These are phyloP conservation scores for Myotis myotis DNA, from an alignment of 2,797 vertebrate genomes.

Conservation along the genomic window DNA sequence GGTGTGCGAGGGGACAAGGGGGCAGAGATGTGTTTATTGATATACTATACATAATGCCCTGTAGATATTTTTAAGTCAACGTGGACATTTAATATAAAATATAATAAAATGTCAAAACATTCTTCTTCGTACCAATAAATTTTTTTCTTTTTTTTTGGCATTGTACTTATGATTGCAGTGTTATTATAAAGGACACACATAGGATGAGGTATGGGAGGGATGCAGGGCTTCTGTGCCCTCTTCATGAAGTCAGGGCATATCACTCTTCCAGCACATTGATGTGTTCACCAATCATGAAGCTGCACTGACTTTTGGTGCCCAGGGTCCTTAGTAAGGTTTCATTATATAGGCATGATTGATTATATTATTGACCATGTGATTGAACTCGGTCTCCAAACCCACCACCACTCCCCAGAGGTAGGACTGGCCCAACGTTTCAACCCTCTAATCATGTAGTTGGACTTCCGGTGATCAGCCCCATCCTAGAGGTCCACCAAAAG, in stretches of 20 bases:
- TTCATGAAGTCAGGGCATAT: background rate
- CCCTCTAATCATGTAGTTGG: background rate
- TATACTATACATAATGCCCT: background rate
- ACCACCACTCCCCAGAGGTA: background rate
- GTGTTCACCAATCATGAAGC: background rate
- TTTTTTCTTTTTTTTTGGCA: background rate
- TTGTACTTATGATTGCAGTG: background rate
- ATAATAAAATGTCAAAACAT: background rate
- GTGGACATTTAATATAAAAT: background rate
- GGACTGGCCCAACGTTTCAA: background rate
- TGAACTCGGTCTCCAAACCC: background rate
- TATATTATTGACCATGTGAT: background rate
- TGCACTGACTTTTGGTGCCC: background rate
- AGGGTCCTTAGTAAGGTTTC: background rate
- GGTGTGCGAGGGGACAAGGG: too few relatives aligned
- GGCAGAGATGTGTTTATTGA: background rate
- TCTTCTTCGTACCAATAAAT: background rate
- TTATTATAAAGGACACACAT: background rate
- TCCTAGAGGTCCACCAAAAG: background rate
- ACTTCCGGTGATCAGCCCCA: background rate
- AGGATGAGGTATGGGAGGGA: background rate
- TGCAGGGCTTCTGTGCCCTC: background rate
- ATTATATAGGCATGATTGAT: background rate
- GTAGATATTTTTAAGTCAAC: background rate
- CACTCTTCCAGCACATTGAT: background rate